A percentile compares a stretch with the other conserved stretches of the same genome.
Conservation (phyloP, 2,888 invertebrate species). For the Melanotus villosus region DNA sequence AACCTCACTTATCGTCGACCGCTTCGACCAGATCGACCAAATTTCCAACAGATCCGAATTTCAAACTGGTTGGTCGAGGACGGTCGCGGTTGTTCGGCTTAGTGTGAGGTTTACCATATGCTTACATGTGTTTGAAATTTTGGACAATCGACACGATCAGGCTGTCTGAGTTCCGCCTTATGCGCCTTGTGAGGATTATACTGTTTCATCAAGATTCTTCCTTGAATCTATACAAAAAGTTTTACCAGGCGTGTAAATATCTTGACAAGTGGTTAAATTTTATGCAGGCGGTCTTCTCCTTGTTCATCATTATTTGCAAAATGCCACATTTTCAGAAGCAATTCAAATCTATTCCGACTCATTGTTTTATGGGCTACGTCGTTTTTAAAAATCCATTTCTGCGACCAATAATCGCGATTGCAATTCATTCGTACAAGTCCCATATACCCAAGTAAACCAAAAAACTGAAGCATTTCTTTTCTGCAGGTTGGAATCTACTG, state of each 20-base stretch:
- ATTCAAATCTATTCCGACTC: slow-evolving; percentile 50
- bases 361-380: slow-evolving; percentile 35
- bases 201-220: slow-evolving; percentile 53
- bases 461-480: slow-evolving; percentile 49
- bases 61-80: no score
- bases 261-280: slow-evolving; percentile 50
- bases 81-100: no score
- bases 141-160: no score
- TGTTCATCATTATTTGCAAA: slow-evolving; percentile 53
- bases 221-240: slow-evolving; percentile 54
- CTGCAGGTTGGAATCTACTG: slow-evolving; percentile 22
- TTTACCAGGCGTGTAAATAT: slow-evolving; percentile 49
- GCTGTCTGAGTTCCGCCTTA: no score
- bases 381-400: slow-evolving; percentile 37
- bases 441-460: slow-evolving; percentile 50
- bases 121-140: no score
- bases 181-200: slow-evolving; percentile 54
- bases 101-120: no score
- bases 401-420: slow-evolving; percentile 50
- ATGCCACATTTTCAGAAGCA: slow-evolving; percentile 48
- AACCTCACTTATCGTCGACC: no score
- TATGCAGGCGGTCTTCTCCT: slow-evolving; percentile 50
- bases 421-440: slow-evolving; percentile 25
- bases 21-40: no score
- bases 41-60: no score